phyloP scores from a whole-genome alignment of 2,113 vertebrate genomes.

The Pterophyllum scalare region DNA sequence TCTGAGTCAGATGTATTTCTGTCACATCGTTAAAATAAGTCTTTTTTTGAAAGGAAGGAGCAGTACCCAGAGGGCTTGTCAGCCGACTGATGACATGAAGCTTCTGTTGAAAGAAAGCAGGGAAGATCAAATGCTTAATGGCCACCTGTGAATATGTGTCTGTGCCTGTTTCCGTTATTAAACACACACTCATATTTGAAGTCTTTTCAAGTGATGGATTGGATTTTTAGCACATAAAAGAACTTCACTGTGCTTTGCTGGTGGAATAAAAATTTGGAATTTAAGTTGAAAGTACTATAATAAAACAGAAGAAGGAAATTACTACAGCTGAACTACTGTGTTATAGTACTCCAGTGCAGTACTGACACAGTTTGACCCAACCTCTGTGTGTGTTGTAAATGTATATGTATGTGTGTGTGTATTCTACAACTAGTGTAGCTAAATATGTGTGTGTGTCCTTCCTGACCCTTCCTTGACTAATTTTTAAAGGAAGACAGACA shows the following conservation, averaged over 20 bases:
- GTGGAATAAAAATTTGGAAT: not conserved
- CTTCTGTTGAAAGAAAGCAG: slow-evolving; percentile 57
- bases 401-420: not conserved
- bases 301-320: not conserved
- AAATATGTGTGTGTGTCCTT: not conserved
- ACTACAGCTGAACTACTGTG: not conserved
- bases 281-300: not conserved
- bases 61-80: slow-evolving; percentile 59
- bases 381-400: not conserved
- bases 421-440: not conserved
- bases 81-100: slow-evolving; percentile 66
- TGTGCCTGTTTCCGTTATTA: slow-evolving; percentile 16
- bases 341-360: not conserved
- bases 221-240: not conserved
- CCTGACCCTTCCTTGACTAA: not conserved
- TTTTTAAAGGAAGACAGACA: not conserved
- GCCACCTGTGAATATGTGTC: slow-evolving; percentile 47
- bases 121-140: slow-evolving; percentile 64
- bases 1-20: slow-evolving; percentile 43
- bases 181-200: slow-evolving; percentile 24
- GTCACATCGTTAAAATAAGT: slow-evolving; percentile 48
- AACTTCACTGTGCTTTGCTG: not conserved
- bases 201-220: slow-evolving; percentile 1
- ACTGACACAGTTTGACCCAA: not conserved
- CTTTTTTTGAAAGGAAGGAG: slow-evolving; percentile 43